phyloP scores from a whole-genome alignment of 2,888 invertebrate genomes.

The Alcis repandata region DNA sequence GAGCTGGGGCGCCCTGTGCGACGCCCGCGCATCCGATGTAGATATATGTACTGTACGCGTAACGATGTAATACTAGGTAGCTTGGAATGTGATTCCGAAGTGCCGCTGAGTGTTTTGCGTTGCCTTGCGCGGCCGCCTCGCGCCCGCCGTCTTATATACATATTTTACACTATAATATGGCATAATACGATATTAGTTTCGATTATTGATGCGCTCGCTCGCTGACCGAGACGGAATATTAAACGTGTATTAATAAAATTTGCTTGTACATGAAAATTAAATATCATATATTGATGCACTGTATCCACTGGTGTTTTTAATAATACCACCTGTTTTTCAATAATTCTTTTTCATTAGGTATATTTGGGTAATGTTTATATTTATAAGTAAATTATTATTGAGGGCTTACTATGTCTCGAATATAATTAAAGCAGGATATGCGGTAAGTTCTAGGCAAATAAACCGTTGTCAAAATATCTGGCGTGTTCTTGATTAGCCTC shows the following conservation, averaged over 20 bases:
- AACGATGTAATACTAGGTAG: conserved; percentile 66
- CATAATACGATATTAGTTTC: conserved; percentile 84
- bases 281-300: conserved; percentile 92
- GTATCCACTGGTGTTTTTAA: conserved; percentile 85
- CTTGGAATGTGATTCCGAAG: conserved; percentile 82
- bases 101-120: conserved; percentile 70
- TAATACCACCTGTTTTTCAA: conserved; percentile 79
- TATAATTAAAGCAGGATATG: conserved; percentile 78
- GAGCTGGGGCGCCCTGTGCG: conserved; percentile 40
- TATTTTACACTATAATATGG: conserved; percentile 84
- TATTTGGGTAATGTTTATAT: conserved; percentile 85
- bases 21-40: conserved; percentile 53
- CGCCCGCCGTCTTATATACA: conserved; percentile 71
- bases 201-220: conserved; percentile 72
- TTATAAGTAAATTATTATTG: conserved; percentile 85
- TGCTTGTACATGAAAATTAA: conserved; percentile 92
- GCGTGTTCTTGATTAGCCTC: conserved; percentile 75
- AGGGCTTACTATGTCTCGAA: conserved; percentile 82
- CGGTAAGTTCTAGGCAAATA: conserved; percentile 85
- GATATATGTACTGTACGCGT: conserved; percentile 56
- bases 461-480: conserved; percentile 79
- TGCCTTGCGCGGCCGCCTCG: conserved; percentile 69
- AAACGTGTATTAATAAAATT: conserved; percentile 88
- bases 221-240: conserved; percentile 72
- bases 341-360: conserved; percentile 75